phyloP scores from a whole-genome alignment of 2,888 invertebrate species.

The Ceramica pisi region DNA sequence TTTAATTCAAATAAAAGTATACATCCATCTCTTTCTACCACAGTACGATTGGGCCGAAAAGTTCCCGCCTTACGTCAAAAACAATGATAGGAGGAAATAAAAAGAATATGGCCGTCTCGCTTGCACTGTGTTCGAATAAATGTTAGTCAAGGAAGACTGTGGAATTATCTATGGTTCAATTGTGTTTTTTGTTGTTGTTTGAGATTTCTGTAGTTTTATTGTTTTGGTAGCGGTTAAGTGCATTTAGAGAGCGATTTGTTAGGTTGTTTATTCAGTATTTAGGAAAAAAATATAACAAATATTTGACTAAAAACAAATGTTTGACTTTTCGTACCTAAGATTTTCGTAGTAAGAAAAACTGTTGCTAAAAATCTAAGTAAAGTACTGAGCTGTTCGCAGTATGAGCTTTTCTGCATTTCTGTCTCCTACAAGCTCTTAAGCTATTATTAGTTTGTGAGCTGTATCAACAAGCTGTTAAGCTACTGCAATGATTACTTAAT shows the following conservation, averaged over 20 bases:
- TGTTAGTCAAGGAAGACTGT: conserved; percentile 2
- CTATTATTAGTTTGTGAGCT: too few species aligned
- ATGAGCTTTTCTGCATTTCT: too few species aligned
- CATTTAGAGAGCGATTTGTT: conserved; percentile 19
- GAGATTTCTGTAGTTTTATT: conserved; percentile 4
- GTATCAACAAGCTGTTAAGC: too few species aligned
- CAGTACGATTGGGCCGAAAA: conserved; percentile 77
- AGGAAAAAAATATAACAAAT: too few species aligned
- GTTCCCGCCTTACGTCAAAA: conserved; percentile 78
- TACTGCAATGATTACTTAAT: too few species aligned
- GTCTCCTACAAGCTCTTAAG: too few species aligned
- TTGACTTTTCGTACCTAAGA: too few species aligned
- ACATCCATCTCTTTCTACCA: conserved; percentile 68
- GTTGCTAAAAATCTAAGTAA: too few species aligned
- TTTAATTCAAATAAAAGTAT: conserved; percentile 63
- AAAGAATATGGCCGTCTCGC: conserved; percentile 63
- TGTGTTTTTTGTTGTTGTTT: background rate
- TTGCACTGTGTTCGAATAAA: conserved; percentile 40
- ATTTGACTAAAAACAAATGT: too few species aligned
- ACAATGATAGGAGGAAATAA: conserved; percentile 73
- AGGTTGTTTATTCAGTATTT: background rate
- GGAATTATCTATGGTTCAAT: conserved; percentile 12
- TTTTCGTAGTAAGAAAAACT: too few species aligned
- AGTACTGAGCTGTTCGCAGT: too few species aligned
- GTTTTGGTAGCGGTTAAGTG: background rate